Conservation (phyloP, 2,888 invertebrate genomes). For the Piscicola geometra region DNA sequence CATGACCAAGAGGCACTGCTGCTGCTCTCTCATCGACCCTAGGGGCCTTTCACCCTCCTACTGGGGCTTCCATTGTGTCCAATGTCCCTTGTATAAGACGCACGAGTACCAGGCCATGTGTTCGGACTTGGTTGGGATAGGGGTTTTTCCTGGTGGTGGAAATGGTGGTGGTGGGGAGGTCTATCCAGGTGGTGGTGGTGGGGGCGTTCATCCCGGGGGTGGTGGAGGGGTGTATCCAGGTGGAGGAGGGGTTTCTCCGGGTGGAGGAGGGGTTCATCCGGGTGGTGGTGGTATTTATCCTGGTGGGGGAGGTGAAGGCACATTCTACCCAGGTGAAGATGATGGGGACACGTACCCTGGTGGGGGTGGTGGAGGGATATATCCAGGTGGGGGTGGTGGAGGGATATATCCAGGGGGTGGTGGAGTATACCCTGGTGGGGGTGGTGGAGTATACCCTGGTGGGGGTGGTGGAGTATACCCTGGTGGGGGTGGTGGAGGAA, state of each 20-base stretch:
- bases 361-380: background rate
- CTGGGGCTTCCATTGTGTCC: constrained; percentile 70
- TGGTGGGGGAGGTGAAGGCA: background rate
- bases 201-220: background rate
- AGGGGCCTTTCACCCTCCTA: constrained; percentile 59
- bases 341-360: background rate
- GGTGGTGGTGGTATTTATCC: background rate
- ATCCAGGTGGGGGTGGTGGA: too few relatives aligned
- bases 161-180: too few relatives aligned
- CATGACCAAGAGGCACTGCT: constrained; percentile 79
- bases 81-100: constrained; percentile 69
- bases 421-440: constrained; percentile 5
- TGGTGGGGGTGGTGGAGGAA: background rate
- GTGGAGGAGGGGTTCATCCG: too few relatives aligned
- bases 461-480: background rate
- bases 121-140: constrained; percentile 28
- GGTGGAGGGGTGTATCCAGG: background rate
- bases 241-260: background rate
- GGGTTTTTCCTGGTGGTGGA: background rate
- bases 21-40: constrained; percentile 68
- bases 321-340: background rate
- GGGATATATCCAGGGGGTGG: too few relatives aligned
- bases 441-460: background rate
- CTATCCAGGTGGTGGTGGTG: background rate
- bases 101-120: constrained; percentile 70